Conservation (phyloP, 2,113 vertebrate species). For the Parotia lawesii region DNA sequence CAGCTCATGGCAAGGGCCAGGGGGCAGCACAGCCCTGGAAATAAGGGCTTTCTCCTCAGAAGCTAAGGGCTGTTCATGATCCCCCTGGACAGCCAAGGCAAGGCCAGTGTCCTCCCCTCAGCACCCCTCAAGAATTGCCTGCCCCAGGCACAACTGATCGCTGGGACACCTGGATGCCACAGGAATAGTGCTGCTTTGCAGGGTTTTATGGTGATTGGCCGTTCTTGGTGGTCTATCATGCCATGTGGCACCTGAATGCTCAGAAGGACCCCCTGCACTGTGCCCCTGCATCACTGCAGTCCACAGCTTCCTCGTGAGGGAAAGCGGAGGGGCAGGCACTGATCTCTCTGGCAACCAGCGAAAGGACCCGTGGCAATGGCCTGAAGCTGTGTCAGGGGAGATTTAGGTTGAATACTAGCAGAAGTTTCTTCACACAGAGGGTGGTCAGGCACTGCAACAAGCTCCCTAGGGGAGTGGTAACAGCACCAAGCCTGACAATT, state of each 20-base stretch:
- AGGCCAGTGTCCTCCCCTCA: neutral
- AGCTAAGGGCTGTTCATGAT: neutral
- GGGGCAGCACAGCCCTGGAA: neutral
- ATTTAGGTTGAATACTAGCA: neutral
- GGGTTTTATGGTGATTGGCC: neutral
- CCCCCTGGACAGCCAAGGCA: neutral
- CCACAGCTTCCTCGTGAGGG: neutral
- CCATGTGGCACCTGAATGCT: accelerated
- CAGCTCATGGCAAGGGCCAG: neutral
- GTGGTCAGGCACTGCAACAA: no score
- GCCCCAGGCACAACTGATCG: no score
- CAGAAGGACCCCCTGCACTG: neutral
- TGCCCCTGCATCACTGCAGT: neutral
- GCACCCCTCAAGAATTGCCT: neutral
- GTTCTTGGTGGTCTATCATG: neutral
- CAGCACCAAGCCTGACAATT: neutral
- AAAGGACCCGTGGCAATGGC: neutral
- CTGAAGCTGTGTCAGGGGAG: neutral
- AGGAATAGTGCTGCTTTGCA: no score
- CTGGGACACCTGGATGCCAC: neutral
- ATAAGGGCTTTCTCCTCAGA: neutral
- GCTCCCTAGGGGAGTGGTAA: neutral
- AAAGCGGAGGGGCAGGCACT: no score
- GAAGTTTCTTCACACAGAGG: neutral
- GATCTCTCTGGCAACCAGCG: neutral